Evolutionary conservation across 2,888 invertebrate species (phyloP), one percentile per base, ranked within the genome.

Genomic region (Steinernema carpocapsae): DNA sequence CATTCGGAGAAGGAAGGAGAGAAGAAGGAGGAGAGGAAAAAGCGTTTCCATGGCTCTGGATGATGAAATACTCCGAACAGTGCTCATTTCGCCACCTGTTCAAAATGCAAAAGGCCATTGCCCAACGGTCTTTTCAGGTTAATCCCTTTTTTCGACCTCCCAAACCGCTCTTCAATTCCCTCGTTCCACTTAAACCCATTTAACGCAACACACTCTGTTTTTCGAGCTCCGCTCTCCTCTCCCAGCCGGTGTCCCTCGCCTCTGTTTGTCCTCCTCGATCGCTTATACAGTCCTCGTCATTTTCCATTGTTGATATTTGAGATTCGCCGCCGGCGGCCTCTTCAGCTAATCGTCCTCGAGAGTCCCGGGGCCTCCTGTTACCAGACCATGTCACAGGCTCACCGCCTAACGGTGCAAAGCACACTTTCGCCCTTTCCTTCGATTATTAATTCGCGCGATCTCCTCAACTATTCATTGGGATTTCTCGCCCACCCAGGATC

Each of bases 291-390:
- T 56, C 24, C 24, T 48, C 48, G 48, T 37, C 37, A 37, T 10
- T 37, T 48, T 52, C 24, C 32, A 17, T 64, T 64, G 64, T 64
- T 64, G 64, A n/a, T 64, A 64, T 64, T 64, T 64, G 64, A 32
- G 64, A 64, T 26, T 48, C 48, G 17, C 56, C 24, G 64, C 64
- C 29, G 32, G 24, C 64, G 22, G 22, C 64, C 7, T 29, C 32
- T 19, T 24, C 52, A 52, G 48, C 32, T 56, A 24, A 56, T 56
- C 56, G 56, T 26, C 56, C 19, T 29, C 64, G 19, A 32, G 64
- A 26, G 64, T 32, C 64, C 64, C 14, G 29, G 17, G 64, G 24
- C n/a, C n/a, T n/a, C 52, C n/a, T 37, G 37, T 48, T 4, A 48
- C n/a, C 48, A 19, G 48, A 48, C n/a, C 37, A 6, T 37, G 37